Evolutionary conservation across 2,797 vertebrate genomes (phyloP).

Genomic region (Garrulus glandarius): DNA sequence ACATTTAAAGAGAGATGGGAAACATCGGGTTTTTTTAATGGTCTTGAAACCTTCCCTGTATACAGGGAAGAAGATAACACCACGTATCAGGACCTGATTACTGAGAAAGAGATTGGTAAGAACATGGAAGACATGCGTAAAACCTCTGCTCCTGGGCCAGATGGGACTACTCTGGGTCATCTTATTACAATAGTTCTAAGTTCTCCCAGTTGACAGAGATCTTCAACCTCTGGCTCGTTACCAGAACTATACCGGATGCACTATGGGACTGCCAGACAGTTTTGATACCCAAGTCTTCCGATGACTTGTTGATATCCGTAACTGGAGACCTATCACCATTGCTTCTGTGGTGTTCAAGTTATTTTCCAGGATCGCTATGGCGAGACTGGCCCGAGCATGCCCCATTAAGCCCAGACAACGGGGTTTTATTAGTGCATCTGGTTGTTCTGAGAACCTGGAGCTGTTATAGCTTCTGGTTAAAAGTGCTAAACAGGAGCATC

Average conservation of each 20-base stretch:
- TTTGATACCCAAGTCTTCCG: neutral
- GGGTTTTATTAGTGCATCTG: too few species aligned
- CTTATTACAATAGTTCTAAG: accelerated
- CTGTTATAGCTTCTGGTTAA: too few species aligned
- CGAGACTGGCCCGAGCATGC: too few species aligned
- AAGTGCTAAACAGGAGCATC: too few species aligned
- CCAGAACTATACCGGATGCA: too few species aligned
- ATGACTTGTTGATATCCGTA: too few species aligned
- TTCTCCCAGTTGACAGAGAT: too few species aligned
- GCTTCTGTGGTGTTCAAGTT: accelerated
- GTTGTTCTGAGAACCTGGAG: too few species aligned
- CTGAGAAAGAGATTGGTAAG: neutral
- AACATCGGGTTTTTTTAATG: accelerated
- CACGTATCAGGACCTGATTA: neutral
- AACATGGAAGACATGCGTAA: accelerated
- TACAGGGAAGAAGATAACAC: neutral
- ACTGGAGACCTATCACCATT: neutral
- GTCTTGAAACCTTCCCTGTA: neutral
- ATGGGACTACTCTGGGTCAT: too few species aligned
- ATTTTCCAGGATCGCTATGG: neutral
- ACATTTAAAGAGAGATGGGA: neutral
- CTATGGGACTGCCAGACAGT: neutral
- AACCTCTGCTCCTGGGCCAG: neutral
- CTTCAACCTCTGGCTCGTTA: too few species aligned
- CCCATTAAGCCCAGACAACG: too few species aligned